Evolutionary conservation across 2,113 vertebrate species (phyloP), one percentile per base, ranked within the genome.

Genomic region (Malaclemys terrapin): DNA sequence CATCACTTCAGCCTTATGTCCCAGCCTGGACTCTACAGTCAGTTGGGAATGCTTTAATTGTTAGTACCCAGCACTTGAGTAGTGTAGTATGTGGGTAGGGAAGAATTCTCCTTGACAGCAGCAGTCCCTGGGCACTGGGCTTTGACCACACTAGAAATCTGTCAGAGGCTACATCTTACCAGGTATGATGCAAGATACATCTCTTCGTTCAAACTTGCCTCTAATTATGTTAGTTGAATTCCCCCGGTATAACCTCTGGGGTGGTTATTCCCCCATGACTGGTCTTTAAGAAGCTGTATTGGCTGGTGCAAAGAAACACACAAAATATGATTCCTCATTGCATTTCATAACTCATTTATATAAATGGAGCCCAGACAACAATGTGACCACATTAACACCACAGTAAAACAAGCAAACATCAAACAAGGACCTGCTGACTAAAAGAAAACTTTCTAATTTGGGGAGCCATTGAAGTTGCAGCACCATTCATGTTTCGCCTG

Each of bases 81-180:
- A 85, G 89, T 0, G 0, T 38, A 38, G 93, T 84, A 47, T 49
- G 83, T 13, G 69, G 35, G 84, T 54, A 25, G 19, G 80, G 87
- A 87, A 90, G 42, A 24, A 11, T 87, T 17, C 12, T 90, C n/a
- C 81, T 54, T 78, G 86, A 94, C 89, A 93, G 54, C 16, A 93
- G 86, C 12, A n/a, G 53, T 81, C 86, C 27, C 59, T 85, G 57
- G 62, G 62, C 29, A 29, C 16, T 17, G 59, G 93, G 88, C 79
- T 92, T 10, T 52, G 29, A 79, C 27, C 5, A 10, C 47, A 89
- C 53, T 93, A 87, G 89, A 96, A 65, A 83, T 94, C 94, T 95
- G 92, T 95, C 84, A 95, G 89, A 94, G 82, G 50, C 91, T 85
- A 82, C 89, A 88, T 95, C 89, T 85, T 50, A 65, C 52, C 85